These are phyloP conservation scores for Rhyacophila evoluta DNA, from an alignment of 2,888 invertebrate species.

Conservation along the genomic window DNA sequence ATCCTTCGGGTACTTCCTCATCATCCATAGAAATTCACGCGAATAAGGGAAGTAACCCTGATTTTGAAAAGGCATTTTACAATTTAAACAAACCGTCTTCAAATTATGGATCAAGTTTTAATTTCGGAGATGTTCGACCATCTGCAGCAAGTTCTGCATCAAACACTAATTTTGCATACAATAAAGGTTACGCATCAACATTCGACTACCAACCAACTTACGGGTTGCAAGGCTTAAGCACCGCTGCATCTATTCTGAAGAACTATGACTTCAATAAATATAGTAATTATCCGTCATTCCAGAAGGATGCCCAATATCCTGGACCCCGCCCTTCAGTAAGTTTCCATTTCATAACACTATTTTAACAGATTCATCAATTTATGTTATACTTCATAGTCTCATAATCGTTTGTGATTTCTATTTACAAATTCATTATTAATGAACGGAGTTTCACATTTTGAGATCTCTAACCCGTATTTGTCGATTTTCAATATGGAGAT, in stretches of 20 bases:
- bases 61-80: constrained; percentile 39
- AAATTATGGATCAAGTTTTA: neutral
- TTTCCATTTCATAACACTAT: neutral
- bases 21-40: too few species aligned
- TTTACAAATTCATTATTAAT: too few species aligned
- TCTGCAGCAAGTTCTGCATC: neutral
- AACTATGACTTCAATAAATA: constrained; percentile 31
- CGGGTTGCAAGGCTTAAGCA: neutral
- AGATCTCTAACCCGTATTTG: too few species aligned
- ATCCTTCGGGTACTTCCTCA: constrained; percentile 31
- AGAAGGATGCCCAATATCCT: neutral
- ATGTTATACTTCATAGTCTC: too few species aligned
- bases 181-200: constrained; percentile 29
- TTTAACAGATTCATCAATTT: too few species aligned
- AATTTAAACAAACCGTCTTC: constrained; percentile 28
- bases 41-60: constrained; percentile 25
- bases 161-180: neutral
- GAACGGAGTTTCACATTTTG: too few species aligned
- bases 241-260: neutral
- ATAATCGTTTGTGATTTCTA: too few species aligned
- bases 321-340: neutral
- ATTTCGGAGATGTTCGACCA: neutral
- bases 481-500: too few species aligned
- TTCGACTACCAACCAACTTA: constrained; percentile 31
- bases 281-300: neutral